A percentile compares a stretch with the other conserved stretches of the same genome.
Conservation (phyloP, 2,888 invertebrate genomes). For the Stictocephala bisonia region DNA sequence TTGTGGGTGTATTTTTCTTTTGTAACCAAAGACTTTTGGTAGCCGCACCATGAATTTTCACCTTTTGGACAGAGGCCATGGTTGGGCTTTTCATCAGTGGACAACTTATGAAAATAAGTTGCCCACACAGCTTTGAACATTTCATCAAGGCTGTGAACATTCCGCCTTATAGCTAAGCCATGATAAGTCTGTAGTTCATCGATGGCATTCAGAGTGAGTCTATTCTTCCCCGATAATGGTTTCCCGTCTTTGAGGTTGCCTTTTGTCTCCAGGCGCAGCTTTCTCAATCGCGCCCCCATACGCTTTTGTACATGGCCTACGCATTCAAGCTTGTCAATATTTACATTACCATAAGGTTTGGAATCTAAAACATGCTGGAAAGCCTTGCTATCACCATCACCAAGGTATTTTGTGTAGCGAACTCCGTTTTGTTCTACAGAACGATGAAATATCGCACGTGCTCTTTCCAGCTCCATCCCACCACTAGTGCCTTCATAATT, state of each 20-base stretch:
- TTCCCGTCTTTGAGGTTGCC: slow-evolving; percentile 1
- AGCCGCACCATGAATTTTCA: slow-evolving; percentile 16
- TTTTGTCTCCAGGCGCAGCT: not conserved
- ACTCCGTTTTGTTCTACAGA: slow-evolving; percentile 45
- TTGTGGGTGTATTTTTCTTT: slow-evolving; percentile 14
- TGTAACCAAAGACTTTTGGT: slow-evolving; percentile 17
- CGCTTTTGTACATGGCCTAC: not conserved
- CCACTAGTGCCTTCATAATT: slow-evolving; percentile 50
- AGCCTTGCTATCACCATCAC: slow-evolving; percentile 44
- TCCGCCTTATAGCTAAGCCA: not conserved
- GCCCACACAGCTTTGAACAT: slow-evolving; percentile 27
- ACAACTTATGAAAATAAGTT: slow-evolving; percentile 6
- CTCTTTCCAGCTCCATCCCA: slow-evolving; percentile 51
- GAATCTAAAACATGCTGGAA: slow-evolving; percentile 17
- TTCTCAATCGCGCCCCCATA: slow-evolving; percentile 1
- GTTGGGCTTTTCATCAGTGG: slow-evolving; percentile 12
- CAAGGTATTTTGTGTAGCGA: slow-evolving; percentile 48
- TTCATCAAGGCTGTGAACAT: not conserved
- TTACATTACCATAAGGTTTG: slow-evolving; percentile 45
- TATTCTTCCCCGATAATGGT: slow-evolving; percentile 11
- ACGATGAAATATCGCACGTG: slow-evolving; percentile 41
- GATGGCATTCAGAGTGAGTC: slow-evolving; percentile 6
- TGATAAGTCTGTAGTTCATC: slow-evolving; percentile 22
- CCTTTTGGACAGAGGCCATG: not conserved
- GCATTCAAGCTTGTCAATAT: not conserved